phyloP scores from a whole-genome alignment of 2,113 vertebrate genomes.

The Gorilla gorilla region DNA sequence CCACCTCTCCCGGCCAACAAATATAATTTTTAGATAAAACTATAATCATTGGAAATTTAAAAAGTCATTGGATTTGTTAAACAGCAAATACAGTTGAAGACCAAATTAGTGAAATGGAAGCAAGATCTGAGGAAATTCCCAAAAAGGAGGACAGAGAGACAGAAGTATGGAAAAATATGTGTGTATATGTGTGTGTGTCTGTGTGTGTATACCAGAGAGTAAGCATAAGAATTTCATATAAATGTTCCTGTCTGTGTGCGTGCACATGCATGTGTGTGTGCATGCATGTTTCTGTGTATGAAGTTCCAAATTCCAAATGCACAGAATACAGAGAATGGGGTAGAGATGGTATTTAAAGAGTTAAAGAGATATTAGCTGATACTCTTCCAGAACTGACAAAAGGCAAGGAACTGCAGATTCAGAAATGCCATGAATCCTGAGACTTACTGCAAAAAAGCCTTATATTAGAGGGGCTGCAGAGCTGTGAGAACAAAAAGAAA shows the following conservation, averaged over 20 bases:
- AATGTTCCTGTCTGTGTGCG: not conserved
- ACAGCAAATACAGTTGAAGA: not conserved
- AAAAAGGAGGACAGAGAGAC: not conserved
- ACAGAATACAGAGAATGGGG: not conserved
- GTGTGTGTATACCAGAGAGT: not conserved
- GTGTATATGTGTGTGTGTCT: not conserved
- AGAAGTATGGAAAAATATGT: not conserved
- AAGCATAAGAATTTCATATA: not conserved
- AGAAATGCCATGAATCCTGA: not conserved
- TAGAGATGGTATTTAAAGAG: not conserved
- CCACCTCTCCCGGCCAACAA: not conserved
- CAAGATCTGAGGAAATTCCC: not conserved
- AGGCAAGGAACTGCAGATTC: not conserved
- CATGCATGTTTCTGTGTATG: not conserved
- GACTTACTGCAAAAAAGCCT: not conserved
- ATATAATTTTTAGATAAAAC: conserved; percentile 2
- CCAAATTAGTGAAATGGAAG: not conserved
- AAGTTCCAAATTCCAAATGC: not conserved
- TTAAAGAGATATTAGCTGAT: not conserved
- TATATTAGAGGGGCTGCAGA: not conserved
- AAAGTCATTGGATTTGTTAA: not conserved
- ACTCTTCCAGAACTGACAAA: not conserved
- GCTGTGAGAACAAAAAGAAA: not conserved
- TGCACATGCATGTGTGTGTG: not conserved
- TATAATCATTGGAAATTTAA: not conserved